phyloP scores from a whole-genome alignment of 2,888 invertebrate species.

The Ferrisia virgata region DNA sequence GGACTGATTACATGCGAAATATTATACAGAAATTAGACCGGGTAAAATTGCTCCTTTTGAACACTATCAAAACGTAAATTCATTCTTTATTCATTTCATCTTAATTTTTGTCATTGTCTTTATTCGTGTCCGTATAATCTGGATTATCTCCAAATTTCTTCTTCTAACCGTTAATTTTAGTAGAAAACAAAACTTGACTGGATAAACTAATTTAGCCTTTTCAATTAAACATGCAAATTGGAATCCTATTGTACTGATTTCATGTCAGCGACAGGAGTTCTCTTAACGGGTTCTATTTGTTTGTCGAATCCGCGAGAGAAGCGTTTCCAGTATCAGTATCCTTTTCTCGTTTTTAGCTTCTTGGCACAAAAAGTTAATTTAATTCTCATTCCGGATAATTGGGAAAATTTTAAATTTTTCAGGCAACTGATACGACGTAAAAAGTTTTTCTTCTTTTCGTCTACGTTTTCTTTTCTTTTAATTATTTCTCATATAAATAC shows the following conservation, averaged over 20 bases:
- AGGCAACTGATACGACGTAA: background rate
- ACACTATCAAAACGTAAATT: background rate
- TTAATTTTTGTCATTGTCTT: constrained; percentile 6
- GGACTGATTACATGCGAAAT: background rate
- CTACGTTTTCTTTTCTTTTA: background rate
- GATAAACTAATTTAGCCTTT: constrained; percentile 41
- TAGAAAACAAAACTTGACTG: constrained; percentile 11
- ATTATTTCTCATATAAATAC: background rate
- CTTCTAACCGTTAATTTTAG: constrained; percentile 27
- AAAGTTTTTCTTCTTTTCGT: background rate
- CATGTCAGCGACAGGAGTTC: constrained; percentile 15
- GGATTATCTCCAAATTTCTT: constrained; percentile 27
- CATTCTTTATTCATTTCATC: background rate
- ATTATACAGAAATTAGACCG: background rate
- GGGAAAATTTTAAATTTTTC: background rate
- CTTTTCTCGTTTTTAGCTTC: constrained; percentile 11
- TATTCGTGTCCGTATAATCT: constrained; percentile 14
- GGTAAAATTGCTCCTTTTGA: background rate
- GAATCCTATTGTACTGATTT: constrained; percentile 30
- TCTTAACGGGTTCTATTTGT: constrained; percentile 8
- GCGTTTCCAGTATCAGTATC: background rate
- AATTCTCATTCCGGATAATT: constrained; percentile 26
- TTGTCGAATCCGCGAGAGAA: background rate
- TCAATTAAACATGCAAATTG: constrained; percentile 42
- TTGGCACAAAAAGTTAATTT: constrained; percentile 25